Evolutionary conservation across 2,888 invertebrate species (phyloP).

Genomic region (Psylliodes chrysocephalus): DNA sequence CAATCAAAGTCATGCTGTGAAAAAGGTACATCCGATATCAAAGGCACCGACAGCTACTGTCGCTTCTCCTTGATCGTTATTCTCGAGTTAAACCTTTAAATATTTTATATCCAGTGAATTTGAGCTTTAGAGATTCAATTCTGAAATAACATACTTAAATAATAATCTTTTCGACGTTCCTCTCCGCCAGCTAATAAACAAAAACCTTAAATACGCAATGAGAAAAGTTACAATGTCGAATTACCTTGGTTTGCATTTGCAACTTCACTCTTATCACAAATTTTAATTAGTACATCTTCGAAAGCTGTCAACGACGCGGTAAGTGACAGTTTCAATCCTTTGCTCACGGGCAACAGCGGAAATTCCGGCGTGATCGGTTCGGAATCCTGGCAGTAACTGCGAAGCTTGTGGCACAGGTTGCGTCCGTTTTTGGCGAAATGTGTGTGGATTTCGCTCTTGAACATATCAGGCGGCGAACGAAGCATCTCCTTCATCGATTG

Average conservation of each 20-base stretch:
- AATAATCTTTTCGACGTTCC: no score
- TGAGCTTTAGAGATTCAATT: no score
- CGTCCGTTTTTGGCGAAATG: constrained; percentile 71
- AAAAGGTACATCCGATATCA: no score
- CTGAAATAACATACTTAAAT: no score
- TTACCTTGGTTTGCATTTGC: constrained; percentile 19
- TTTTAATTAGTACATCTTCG: constrained; percentile 61
- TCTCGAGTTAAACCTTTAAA: no score
- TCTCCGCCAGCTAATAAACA: background rate
- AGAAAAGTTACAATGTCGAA: constrained; percentile 14
- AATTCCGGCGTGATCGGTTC: constrained; percentile 78
- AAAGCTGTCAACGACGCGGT: constrained; percentile 68
- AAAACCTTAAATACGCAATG: background rate
- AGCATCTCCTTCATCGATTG: constrained; percentile 89
- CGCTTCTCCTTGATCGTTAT: no score
- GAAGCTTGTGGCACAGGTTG: constrained; percentile 56
- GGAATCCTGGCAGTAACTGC: constrained; percentile 64
- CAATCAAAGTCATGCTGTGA: no score
- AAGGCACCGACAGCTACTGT: no score
- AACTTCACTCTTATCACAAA: constrained; percentile 36
- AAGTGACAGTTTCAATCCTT: constrained; percentile 91
- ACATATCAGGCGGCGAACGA: constrained; percentile 80
- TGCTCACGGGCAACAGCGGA: constrained; percentile 90
- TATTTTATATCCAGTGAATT: no score
- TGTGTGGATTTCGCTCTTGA: constrained; percentile 78